These are phyloP conservation scores for Neocrepidodera transversa DNA, from an alignment of 2,888 invertebrate genomes.

Conservation along the genomic window DNA sequence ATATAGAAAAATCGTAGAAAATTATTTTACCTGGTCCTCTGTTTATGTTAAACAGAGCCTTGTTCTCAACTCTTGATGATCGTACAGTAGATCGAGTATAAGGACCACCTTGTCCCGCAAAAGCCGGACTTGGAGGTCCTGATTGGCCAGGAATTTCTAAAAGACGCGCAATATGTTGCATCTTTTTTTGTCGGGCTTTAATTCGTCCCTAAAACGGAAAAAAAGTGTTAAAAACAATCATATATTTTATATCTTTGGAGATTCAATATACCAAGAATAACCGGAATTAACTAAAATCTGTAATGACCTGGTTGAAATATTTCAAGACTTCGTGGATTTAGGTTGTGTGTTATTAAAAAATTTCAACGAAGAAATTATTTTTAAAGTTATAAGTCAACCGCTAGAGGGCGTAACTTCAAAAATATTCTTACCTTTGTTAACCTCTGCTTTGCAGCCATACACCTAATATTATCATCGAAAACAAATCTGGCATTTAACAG, in stretches of 20 bases:
- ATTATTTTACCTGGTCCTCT: conserved; percentile 52
- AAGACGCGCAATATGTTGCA: conserved; percentile 92
- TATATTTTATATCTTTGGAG: too few relatives aligned
- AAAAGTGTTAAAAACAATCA: too few relatives aligned
- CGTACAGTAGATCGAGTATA: conserved; percentile 52
- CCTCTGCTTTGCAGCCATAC: conserved; percentile 97
- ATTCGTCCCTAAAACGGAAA: conserved; percentile 73
- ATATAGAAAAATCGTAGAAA: background rate
- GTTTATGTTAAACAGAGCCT: conserved; percentile 56
- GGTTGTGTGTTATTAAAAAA: too few relatives aligned
- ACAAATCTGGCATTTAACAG: conserved; percentile 91
- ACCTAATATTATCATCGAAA: conserved; percentile 98
- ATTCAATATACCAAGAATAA: too few relatives aligned
- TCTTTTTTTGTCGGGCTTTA: conserved; percentile 95
- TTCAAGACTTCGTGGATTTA: too few relatives aligned
- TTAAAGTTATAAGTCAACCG: too few relatives aligned
- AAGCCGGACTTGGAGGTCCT: conserved; percentile 61
- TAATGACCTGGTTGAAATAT: too few relatives aligned
- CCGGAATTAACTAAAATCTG: too few relatives aligned
- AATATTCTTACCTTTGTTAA: conserved; percentile 71
- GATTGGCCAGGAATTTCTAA: conserved; percentile 80
- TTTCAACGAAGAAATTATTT: too few relatives aligned
- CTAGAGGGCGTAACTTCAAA: too few relatives aligned
- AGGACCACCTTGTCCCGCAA: conserved; percentile 55
- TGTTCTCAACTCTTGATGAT: conserved; percentile 51